Evolutionary conservation across 2,888 invertebrate genomes (phyloP).

Genomic region (Mythimna ferrago): DNA sequence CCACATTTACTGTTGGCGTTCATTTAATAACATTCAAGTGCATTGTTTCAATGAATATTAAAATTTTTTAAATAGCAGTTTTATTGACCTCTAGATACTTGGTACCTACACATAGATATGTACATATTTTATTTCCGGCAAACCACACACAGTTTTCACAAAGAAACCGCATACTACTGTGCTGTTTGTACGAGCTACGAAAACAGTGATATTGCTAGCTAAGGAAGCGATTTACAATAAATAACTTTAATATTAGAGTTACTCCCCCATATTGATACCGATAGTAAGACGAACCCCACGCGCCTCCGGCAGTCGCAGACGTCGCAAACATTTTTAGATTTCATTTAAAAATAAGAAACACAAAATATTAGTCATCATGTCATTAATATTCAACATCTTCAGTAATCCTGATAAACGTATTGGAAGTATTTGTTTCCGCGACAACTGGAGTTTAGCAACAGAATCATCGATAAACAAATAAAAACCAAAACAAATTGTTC

Average conservation of each 20-base stretch:
- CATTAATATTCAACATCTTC: no score
- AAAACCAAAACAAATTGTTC: slow-evolving; percentile 47
- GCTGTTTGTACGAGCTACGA: slow-evolving; percentile 45
- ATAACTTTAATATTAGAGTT: slow-evolving; percentile 89
- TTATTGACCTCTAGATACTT: neutral
- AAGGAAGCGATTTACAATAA: slow-evolving; percentile 89
- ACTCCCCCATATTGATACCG: slow-evolving; percentile 88
- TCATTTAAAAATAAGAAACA: neutral
- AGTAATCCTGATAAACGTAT: neutral
- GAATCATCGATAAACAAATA: slow-evolving; percentile 38
- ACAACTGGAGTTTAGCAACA: slow-evolving; percentile 15
- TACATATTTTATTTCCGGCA: neutral
- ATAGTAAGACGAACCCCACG: slow-evolving; percentile 84
- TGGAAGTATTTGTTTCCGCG: neutral
- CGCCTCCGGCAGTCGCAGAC: slow-evolving; percentile 84
- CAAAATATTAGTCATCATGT: neutral
- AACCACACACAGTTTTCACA: slow-evolving; percentile 19
- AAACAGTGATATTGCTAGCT: slow-evolving; percentile 78
- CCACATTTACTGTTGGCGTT: neutral
- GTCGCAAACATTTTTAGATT: slow-evolving; percentile 74
- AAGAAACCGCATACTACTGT: slow-evolving; percentile 40
- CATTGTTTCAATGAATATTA: slow-evolving; percentile 7
- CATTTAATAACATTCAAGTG: neutral
- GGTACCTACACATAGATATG: neutral
- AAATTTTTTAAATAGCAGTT: neutral